phyloP scores from a whole-genome alignment of 1,140 invertebrate genomes.

The Drosophila triauraria region DNA sequence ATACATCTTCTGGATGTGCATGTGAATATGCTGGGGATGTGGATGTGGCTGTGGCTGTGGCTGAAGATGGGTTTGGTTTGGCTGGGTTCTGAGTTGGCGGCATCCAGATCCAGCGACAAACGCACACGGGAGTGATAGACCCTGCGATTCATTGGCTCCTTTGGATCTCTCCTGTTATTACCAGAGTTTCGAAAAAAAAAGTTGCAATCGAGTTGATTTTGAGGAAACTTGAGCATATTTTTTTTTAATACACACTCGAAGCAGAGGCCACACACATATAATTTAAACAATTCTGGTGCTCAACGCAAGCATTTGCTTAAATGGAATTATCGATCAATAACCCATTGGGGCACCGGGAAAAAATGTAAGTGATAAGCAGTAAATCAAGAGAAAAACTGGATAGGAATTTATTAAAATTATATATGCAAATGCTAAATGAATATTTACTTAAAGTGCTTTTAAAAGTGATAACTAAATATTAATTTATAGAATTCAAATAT shows the following conservation, averaged over 20 bases:
- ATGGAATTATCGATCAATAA: constrained; percentile 83
- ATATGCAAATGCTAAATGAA: too few species aligned
- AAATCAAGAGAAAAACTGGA: background rate
- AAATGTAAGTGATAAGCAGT: background rate
- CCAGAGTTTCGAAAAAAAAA: constrained; percentile 53
- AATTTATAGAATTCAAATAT: too few species aligned
- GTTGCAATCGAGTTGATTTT: constrained; percentile 58
- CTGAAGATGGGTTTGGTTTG: constrained; percentile 17
- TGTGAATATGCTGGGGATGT: constrained; percentile 32
- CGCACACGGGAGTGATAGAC: constrained; percentile 33
- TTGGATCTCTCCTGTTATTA: constrained; percentile 62
- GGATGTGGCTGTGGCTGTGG: background rate
- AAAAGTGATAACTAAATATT: too few species aligned
- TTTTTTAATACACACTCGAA: constrained; percentile 55
- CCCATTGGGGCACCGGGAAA: constrained; percentile 45
- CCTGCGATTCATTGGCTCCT: constrained; percentile 10
- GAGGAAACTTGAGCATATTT: constrained; percentile 54
- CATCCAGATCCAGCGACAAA: constrained; percentile 51
- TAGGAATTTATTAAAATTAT: too few species aligned
- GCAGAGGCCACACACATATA: constrained; percentile 59
- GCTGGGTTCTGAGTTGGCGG: constrained; percentile 34
- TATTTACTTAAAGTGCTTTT: too few species aligned
- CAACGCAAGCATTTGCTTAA: constrained; percentile 80
- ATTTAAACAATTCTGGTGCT: constrained; percentile 78
- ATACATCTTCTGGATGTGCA: constrained; percentile 72